These are phyloP conservation scores for Lapara coniferarum DNA, from an alignment of 2,888 invertebrate genomes.

Conservation along the genomic window DNA sequence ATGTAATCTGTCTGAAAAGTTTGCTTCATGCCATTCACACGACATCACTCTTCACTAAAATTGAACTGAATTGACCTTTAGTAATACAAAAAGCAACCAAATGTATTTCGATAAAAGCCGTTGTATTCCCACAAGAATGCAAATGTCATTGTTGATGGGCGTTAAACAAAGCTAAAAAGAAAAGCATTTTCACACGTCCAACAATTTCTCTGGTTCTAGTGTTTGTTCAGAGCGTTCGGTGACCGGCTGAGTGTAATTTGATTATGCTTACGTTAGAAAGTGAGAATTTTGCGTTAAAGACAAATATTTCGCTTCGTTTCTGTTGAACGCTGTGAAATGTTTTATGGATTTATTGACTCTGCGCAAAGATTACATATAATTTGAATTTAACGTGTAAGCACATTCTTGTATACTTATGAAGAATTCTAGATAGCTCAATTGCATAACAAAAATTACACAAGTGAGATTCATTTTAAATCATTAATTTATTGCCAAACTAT, in stretches of 20 bases:
- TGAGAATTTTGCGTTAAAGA: slow-evolving; percentile 39
- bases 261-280: slow-evolving; percentile 67
- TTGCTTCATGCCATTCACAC: not conserved
- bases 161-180: slow-evolving; percentile 53
- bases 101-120: not conserved
- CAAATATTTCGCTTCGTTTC: slow-evolving; percentile 23
- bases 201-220: slow-evolving; percentile 54
- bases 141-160: slow-evolving; percentile 9
- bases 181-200: slow-evolving; percentile 63
- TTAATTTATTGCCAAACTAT: too few species aligned
- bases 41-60: not conserved
- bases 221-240: slow-evolving; percentile 62
- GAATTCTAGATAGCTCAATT: too few species aligned
- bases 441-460: too few species aligned
- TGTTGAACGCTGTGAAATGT: not conserved
- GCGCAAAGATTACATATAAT: not conserved
- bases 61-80: not conserved
- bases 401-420: too few species aligned
- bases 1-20: not conserved
- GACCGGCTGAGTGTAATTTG: slow-evolving; percentile 57
- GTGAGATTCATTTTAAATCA: too few species aligned
- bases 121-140: slow-evolving; percentile 22
- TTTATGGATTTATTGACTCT: not conserved
- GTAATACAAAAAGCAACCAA: not conserved
- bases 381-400: not conserved